Conservation (phyloP, 2,113 vertebrate species). For the Cyanoramphus novaezelandiae region DNA sequence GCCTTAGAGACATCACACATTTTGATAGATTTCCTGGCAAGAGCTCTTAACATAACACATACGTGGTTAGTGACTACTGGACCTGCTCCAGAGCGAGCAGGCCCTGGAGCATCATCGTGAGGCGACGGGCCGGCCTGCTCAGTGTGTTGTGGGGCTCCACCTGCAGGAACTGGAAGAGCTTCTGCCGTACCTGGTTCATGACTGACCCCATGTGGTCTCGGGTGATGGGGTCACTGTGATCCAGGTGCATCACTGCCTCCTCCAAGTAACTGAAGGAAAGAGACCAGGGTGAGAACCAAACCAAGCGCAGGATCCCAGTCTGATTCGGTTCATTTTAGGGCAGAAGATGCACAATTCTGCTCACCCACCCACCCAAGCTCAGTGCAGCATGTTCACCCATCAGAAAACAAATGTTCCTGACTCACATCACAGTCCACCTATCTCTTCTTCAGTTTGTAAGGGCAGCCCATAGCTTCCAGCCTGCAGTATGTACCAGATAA, state of each 20-base stretch:
- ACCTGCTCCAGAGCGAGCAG: slow-evolving; percentile 74
- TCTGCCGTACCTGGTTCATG: slow-evolving; percentile 90
- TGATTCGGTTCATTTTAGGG: fast-evolving
- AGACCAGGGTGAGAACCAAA: neutral
- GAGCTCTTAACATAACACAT: slow-evolving; percentile 36
- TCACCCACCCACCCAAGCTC: neutral
- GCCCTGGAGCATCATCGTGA: slow-evolving; percentile 96
- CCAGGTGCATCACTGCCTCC: slow-evolving; percentile 95
- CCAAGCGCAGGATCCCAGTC: fast-evolving
- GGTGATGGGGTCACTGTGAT: slow-evolving; percentile 93
- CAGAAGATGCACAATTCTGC: neutral
- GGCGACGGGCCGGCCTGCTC: slow-evolving; percentile 88
- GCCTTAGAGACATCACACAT: slow-evolving; percentile 38
- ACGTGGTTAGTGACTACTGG: neutral
- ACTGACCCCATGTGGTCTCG: slow-evolving; percentile 95
- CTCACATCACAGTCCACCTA: neutral
- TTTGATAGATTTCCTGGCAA: neutral
- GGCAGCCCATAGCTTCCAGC: neutral
- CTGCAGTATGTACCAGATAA: neutral
- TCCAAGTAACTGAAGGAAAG: slow-evolving; percentile 87
- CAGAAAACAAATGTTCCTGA: neutral
- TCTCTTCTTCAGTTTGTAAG: neutral
- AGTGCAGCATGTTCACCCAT: neutral
- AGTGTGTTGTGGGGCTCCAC: slow-evolving; percentile 87
- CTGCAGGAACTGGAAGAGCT: slow-evolving; percentile 92